phyloP scores from a whole-genome alignment of 2,113 vertebrate species.

The Ibidorhyncha struthersii region DNA sequence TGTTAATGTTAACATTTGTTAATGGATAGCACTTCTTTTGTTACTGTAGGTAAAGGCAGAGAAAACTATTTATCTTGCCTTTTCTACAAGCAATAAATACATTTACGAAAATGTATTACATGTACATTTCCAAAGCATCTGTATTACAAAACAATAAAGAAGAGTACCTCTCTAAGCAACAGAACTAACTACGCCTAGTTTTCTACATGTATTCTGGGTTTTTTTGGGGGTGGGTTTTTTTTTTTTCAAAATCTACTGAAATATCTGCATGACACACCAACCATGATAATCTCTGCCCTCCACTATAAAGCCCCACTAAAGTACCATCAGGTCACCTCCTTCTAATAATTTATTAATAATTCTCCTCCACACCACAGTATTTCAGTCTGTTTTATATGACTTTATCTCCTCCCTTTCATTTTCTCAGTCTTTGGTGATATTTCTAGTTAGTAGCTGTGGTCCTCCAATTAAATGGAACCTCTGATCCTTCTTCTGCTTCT shows the following conservation, averaged over 20 bases:
- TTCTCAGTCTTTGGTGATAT: background rate
- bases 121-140: background rate
- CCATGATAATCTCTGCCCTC: background rate
- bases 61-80: background rate
- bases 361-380: background rate
- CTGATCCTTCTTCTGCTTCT: background rate
- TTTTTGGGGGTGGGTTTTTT: background rate
- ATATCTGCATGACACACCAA: background rate
- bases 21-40: background rate
- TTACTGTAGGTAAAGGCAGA: background rate
- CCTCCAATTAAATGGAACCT: background rate
- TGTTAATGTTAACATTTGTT: background rate
- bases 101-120: background rate
- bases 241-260: background rate
- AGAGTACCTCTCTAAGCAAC: background rate
- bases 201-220: background rate
- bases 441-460: background rate
- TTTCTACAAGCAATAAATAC: background rate
- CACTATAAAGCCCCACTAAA: background rate
- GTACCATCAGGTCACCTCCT: background rate
- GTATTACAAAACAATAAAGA: background rate
- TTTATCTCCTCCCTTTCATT: background rate
- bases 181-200: background rate
- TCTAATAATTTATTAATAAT: background rate
- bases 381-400: background rate